Percentiles rank a stretch among this genome's conserved stretches.
Conservation (phyloP, 1,140 invertebrate genomes). For the Aphelinus atriplicis region DNA sequence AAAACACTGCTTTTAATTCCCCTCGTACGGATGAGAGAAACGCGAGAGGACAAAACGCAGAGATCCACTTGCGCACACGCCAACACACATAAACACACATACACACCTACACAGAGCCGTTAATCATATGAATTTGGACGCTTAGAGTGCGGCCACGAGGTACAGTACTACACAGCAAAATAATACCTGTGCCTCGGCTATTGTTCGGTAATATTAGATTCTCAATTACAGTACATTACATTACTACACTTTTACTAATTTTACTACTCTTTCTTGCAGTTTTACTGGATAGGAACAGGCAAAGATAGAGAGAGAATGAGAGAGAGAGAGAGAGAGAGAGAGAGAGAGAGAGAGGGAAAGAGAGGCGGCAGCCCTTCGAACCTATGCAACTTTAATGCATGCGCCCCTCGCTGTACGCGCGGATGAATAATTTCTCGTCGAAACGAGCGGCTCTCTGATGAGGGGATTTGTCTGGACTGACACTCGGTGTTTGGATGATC, state of each 20-base stretch:
- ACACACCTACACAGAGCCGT: not conserved
- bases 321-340: too few relatives aligned
- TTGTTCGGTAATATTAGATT: too few relatives aligned
- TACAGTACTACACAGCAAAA: not conserved
- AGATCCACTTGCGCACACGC: not conserved
- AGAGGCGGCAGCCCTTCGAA: not conserved
- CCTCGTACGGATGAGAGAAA: not conserved
- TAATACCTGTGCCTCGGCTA: not conserved
- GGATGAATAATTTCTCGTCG: slow-evolving; percentile 14
- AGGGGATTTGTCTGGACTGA: too few relatives aligned
- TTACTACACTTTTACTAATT: too few relatives aligned
- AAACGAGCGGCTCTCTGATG: too few relatives aligned
- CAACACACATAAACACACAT: too few relatives aligned
- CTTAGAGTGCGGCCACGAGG: not conserved
- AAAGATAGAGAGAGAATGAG: too few relatives aligned
- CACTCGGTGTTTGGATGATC: not conserved
- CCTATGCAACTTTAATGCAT: slow-evolving; percentile 2
- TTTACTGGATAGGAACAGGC: not conserved
- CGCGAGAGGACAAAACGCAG: slow-evolving; percentile 4
- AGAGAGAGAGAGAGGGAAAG: not conserved
- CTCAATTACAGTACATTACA: too few relatives aligned
- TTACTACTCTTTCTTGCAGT: not conserved
- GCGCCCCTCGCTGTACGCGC: not conserved
- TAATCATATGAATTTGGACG: not conserved
- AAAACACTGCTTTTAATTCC: slow-evolving; percentile 7